Evolutionary conservation across 2,888 invertebrate species (phyloP).

Genomic region (Hypsopygia costalis): DNA sequence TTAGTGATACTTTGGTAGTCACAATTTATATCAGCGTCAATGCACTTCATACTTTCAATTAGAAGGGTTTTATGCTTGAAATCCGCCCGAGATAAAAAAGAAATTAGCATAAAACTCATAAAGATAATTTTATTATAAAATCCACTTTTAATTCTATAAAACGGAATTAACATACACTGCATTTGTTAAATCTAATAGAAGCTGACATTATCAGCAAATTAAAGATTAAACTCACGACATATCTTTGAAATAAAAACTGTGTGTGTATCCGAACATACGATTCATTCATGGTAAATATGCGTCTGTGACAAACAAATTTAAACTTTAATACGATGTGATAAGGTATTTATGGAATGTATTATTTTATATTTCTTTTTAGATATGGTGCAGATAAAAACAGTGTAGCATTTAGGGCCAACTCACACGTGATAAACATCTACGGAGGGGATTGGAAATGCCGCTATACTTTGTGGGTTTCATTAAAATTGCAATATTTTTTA

Average conservation of each 20-base stretch:
- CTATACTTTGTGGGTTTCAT: background rate
- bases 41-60: too few species aligned
- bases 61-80: too few species aligned
- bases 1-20: too few species aligned
- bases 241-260: constrained; percentile 3
- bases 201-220: background rate
- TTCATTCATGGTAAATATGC: background rate
- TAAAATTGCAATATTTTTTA: constrained; percentile 1
- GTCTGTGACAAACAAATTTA: background rate
- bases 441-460: constrained; percentile 1
- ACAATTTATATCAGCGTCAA: too few species aligned
- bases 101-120: too few species aligned
- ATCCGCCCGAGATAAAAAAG: too few species aligned
- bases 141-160: too few species aligned
- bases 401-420: constrained; percentile 11
- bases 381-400: constrained; percentile 13
- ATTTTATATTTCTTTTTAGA: constrained; percentile 5
- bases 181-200: background rate
- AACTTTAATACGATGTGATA: constrained; percentile 6
- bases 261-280: background rate
- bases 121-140: too few species aligned
- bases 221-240: constrained; percentile 1
- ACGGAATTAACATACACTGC: too few species aligned
- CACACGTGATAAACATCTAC: constrained; percentile 6
- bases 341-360: background rate